Evolutionary conservation across 2,888 invertebrate genomes (phyloP).

Genomic region (Endomychus coccineus): DNA sequence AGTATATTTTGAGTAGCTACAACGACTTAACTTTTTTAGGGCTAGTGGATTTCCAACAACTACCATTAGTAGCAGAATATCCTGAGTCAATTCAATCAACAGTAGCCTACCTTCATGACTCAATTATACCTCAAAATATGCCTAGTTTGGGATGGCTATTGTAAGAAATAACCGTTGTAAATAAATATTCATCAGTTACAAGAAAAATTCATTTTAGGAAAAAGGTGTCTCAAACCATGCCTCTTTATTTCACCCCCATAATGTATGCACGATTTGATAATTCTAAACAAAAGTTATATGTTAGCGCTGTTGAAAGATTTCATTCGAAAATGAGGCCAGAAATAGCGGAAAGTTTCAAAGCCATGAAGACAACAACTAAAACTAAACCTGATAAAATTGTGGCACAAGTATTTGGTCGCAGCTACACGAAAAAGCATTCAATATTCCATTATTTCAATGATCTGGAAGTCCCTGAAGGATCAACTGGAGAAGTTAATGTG

Average conservation of each 20-base stretch:
- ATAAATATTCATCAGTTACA: background rate
- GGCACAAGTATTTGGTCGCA: conserved; percentile 8
- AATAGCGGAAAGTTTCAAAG: conserved; percentile 17
- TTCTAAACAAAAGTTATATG: conserved; percentile 28
- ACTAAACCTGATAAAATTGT: conserved; percentile 11
- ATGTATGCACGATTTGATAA: conserved; percentile 72
- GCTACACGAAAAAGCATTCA: no score
- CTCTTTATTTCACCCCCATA: conserved; percentile 64
- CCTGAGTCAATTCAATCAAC: conserved; percentile 38
- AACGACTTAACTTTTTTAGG: conserved; percentile 55
- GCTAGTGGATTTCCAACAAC: conserved; percentile 86
- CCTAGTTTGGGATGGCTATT: conserved; percentile 33
- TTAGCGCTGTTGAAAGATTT: conserved; percentile 26
- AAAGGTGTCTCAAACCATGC: conserved; percentile 37
- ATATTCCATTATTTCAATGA: no score
- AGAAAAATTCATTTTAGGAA: conserved; percentile 15
- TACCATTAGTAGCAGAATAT: conserved; percentile 58
- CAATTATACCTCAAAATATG: conserved; percentile 52
- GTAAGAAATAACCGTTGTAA: conserved; percentile 4
- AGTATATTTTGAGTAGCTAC: background rate
- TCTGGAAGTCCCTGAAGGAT: no score
- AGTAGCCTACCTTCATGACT: conserved; percentile 54
- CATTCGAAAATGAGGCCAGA: conserved; percentile 20
- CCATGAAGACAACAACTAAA: conserved; percentile 16
- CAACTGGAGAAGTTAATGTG: no score